Evolutionary conservation across 2,797 vertebrate genomes (phyloP).

Genomic region (Periophthalmus magnuspinnatus): DNA sequence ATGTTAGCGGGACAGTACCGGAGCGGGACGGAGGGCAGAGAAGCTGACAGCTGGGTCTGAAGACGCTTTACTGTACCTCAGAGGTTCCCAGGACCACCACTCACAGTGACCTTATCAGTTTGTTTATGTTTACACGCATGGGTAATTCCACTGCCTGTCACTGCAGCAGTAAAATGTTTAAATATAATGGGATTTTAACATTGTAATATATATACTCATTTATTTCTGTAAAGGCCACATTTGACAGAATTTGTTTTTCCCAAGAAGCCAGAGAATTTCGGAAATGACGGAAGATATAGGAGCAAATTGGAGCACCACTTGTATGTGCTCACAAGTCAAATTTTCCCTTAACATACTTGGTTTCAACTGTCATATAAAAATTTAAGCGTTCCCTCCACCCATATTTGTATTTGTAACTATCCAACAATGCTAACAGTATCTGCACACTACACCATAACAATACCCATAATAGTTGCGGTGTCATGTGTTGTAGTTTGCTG

Average conservation of each 20-base stretch:
- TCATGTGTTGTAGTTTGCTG: neutral
- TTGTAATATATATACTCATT: neutral
- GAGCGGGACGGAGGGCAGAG: constrained; percentile 36
- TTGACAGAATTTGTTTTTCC: neutral
- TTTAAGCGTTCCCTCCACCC: too few relatives aligned
- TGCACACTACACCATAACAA: too few relatives aligned
- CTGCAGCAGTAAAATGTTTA: neutral
- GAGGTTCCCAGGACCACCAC: constrained; percentile 42
- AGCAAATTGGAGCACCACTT: neutral
- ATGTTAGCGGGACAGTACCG: constrained; percentile 47
- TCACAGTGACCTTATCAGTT: constrained; percentile 36
- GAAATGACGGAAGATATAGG: neutral
- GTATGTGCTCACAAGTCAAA: too few relatives aligned
- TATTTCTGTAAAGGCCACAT: neutral
- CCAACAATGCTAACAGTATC: too few relatives aligned
- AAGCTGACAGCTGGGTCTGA: constrained; percentile 62
- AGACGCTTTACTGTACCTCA: constrained; percentile 30
- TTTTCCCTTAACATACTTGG: too few relatives aligned
- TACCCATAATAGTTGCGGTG: neutral
- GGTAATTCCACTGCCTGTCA: constrained; percentile 28
- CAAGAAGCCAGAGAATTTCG: neutral
- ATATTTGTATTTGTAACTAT: too few relatives aligned
- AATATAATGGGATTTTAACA: neutral
- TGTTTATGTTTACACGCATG: constrained; percentile 42
- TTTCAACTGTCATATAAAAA: too few relatives aligned